A percentile compares a stretch with the other conserved stretches of the same genome.
Evolutionary conservation across 2,113 vertebrate genomes (phyloP).

Genomic region (Cochlearius cochlearius): DNA sequence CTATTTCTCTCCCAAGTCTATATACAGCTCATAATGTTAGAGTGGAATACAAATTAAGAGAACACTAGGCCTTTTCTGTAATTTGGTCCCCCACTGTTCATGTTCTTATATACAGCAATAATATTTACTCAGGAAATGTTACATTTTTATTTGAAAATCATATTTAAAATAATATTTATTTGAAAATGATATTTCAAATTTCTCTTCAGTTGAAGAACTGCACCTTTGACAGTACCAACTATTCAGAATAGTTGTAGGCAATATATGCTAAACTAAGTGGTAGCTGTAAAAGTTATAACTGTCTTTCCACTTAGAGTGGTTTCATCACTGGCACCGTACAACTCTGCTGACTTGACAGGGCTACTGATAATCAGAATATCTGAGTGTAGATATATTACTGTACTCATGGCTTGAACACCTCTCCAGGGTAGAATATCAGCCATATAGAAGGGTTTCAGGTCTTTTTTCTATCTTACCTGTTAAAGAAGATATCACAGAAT

Average conservation of each 20-base stretch:
- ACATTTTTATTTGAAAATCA: neutral
- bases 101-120: neutral
- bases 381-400: neutral
- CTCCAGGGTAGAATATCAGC: neutral
- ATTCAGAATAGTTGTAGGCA: neutral
- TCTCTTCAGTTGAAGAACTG: neutral
- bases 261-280: neutral
- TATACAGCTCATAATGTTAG: neutral
- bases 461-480: neutral
- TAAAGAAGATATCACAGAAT: neutral
- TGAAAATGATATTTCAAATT: neutral
- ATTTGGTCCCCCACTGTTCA: neutral
- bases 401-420: neutral
- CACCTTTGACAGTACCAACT: neutral
- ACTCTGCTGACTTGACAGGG: neutral
- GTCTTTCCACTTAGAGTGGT: neutral
- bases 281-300: neutral
- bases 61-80: neutral
- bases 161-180: neutral
- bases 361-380: neutral
- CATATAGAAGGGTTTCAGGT: neutral
- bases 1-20: neutral
- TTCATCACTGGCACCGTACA: neutral
- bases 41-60: neutral
- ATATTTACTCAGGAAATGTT: neutral